Conservation (phyloP, 2,888 invertebrate genomes). For the Pristionchus mayeri region DNA sequence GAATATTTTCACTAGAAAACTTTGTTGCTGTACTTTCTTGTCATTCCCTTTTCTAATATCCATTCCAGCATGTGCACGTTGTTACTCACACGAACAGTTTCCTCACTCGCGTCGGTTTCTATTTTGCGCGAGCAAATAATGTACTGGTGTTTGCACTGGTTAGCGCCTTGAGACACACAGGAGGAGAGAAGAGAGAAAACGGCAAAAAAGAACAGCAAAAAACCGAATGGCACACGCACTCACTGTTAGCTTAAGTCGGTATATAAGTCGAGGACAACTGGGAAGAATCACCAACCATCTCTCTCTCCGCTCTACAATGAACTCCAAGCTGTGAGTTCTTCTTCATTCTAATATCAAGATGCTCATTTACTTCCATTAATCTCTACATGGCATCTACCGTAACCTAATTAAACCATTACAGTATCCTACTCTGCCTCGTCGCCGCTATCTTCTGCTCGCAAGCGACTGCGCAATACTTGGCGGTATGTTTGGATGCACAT, state of each 20-base stretch:
- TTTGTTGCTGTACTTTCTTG: no score
- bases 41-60: no score
- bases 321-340: not conserved
- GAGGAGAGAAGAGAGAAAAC: not conserved
- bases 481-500: not conserved
- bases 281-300: not conserved
- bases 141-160: not conserved
- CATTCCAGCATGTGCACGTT: no score
- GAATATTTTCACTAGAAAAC: no score
- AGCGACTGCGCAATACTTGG: not conserved
- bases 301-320: conserved; percentile 2
- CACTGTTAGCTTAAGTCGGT: not conserved
- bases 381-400: not conserved
- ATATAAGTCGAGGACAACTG: conserved; percentile 2
- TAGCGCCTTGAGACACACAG: not conserved
- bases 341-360: not conserved
- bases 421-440: not conserved
- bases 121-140: not conserved
- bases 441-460: not conserved
- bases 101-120: not conserved
- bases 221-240: not conserved
- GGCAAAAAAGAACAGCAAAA: not conserved
- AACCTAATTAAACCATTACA: not conserved
- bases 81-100: no score
- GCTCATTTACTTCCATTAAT: not conserved